phyloP scores from a whole-genome alignment of 2,888 invertebrate genomes.

The Hirtodrosophila histrioides region DNA sequence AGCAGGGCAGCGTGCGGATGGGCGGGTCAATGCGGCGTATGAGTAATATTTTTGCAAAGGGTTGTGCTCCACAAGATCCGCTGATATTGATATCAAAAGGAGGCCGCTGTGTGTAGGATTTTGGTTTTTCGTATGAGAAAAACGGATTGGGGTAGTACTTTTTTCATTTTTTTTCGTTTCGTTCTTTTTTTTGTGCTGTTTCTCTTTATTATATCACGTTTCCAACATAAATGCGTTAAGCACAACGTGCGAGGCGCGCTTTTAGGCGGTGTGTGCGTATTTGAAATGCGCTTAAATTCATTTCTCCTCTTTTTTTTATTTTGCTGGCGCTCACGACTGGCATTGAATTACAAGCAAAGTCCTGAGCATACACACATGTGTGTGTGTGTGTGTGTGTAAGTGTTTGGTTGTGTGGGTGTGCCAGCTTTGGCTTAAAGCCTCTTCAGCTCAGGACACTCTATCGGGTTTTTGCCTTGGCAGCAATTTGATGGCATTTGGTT shows the following conservation, averaged over 20 bases:
- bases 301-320: conserved; percentile 43
- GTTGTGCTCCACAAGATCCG: conserved; percentile 53
- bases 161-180: conserved; percentile 5
- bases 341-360: conserved; percentile 66
- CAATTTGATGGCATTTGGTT: conserved; percentile 72
- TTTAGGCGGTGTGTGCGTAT: conserved; percentile 60
- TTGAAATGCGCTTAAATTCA: conserved; percentile 77
- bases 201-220: conserved; percentile 79
- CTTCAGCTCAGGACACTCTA: conserved; percentile 47
- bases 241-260: conserved; percentile 59
- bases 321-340: conserved; percentile 40
- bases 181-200: conserved; percentile 38
- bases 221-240: conserved; percentile 79
- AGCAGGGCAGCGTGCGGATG: neutral
- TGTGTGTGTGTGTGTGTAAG: conserved; percentile 28
- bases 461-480: conserved; percentile 46
- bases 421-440: conserved; percentile 55
- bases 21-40: conserved; percentile 57
- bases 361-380: conserved; percentile 35
- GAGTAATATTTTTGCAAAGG: conserved; percentile 72
- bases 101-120: conserved; percentile 53
- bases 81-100: conserved; percentile 71
- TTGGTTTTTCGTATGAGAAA: conserved; percentile 30
- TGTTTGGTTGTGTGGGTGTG: conserved; percentile 27
- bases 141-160: conserved; percentile 26